phyloP scores from a whole-genome alignment of 2,888 invertebrate species.

The Crematogaster levior region DNA sequence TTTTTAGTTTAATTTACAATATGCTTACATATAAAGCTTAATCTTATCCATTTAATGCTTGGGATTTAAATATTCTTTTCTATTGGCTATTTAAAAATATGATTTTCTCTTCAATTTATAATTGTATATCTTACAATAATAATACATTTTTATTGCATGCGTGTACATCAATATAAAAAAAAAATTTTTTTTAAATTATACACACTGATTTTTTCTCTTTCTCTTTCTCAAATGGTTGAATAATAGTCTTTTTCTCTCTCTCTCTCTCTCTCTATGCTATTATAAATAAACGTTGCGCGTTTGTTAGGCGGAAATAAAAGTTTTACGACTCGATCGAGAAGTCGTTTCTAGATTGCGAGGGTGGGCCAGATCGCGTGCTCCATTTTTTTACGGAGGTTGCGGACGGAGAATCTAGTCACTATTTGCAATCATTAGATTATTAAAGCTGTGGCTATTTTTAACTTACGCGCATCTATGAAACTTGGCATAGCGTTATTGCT shows the following conservation, averaged over 20 bases:
- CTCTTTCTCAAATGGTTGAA: slow-evolving; percentile 16
- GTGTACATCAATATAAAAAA: neutral
- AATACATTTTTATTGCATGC: neutral
- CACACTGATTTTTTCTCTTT: neutral
- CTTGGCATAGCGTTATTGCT: neutral
- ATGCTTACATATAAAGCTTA: neutral
- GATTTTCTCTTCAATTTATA: neutral
- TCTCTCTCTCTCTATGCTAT: slow-evolving; percentile 55
- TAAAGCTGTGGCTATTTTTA: slow-evolving; percentile 12
- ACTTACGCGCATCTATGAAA: neutral
- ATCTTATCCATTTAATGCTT: neutral
- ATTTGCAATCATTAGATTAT: slow-evolving; percentile 10
- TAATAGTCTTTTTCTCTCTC: slow-evolving; percentile 25
- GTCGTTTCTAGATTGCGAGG: slow-evolving; percentile 52
- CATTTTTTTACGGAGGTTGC: slow-evolving; percentile 5
- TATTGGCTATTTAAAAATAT: neutral
- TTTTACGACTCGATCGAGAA: slow-evolving; percentile 80
- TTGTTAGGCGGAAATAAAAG: slow-evolving; percentile 82
- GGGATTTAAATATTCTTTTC: slow-evolving; percentile 1
- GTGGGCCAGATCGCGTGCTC: slow-evolving; percentile 6
- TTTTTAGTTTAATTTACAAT: neutral
- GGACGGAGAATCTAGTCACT: slow-evolving; percentile 1
- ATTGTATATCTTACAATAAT: neutral
- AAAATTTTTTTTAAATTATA: neutral
- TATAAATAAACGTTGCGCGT: slow-evolving; percentile 82